A percentile compares a stretch with the other conserved stretches of the same genome.
Conservation (phyloP, 2,888 invertebrate genomes). For the Acheta domesticus region DNA sequence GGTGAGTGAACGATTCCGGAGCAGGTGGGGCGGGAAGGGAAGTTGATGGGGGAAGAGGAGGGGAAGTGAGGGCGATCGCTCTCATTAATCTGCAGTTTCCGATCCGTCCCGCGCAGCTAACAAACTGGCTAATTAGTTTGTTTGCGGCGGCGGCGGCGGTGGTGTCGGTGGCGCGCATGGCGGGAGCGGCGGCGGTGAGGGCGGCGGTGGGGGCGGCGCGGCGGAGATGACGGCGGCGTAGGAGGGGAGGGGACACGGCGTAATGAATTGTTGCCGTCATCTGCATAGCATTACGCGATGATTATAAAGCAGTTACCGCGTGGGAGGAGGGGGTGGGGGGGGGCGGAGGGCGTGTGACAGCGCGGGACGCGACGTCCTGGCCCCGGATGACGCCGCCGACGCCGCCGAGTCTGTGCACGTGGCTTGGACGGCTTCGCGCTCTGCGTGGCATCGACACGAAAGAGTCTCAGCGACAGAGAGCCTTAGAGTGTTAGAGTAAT, state of each 20-base stretch:
- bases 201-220: neutral
- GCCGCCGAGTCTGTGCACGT: too few species aligned
- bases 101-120: neutral
- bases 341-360: neutral
- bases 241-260: neutral
- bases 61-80: neutral
- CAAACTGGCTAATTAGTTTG: constrained; percentile 18
- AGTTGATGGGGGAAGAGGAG: neutral
- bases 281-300: constrained; percentile 2
- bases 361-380: neutral
- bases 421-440: too few species aligned
- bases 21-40: too few species aligned
- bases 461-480: too few species aligned
- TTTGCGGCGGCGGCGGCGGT: neutral
- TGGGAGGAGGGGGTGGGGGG: neutral
- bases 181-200: too few species aligned
- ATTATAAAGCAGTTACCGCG: neutral
- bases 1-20: too few species aligned
- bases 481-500: too few species aligned
- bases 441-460: too few species aligned
- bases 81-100: neutral
- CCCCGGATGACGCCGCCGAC: too few species aligned
- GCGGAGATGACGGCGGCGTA: neutral
- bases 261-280: constrained; percentile 18
- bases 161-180: neutral